Conservation (phyloP, 2,797 vertebrate genomes). For the Bradypodion ventrale region DNA sequence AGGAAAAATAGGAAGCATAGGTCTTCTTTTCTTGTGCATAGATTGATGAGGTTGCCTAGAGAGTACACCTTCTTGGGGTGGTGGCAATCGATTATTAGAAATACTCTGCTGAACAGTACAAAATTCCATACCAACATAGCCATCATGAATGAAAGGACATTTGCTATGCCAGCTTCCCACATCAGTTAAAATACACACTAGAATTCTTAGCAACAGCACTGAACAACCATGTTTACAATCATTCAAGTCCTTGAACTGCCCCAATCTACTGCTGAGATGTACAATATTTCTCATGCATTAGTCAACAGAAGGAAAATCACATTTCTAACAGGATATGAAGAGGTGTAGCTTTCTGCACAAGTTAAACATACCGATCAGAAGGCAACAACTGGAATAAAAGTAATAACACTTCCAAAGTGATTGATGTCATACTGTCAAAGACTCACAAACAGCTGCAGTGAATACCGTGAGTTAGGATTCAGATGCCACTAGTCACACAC, state of each 20-base stretch:
- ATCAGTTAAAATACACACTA: neutral
- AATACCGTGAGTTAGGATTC: neutral
- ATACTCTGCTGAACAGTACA: neutral
- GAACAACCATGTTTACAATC: neutral
- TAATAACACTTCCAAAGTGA: neutral
- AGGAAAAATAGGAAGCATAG: neutral
- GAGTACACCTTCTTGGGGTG: no score
- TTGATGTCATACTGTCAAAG: slow-evolving; percentile 26
- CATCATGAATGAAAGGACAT: neutral
- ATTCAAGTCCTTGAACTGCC: neutral
- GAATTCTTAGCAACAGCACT: neutral
- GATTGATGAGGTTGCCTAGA: neutral
- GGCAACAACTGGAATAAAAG: no score
- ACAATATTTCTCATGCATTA: neutral
- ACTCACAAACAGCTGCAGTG: slow-evolving; percentile 53
- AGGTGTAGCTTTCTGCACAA: neutral
- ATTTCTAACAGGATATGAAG: slow-evolving; percentile 32
- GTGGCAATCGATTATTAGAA: neutral
- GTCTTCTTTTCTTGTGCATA: neutral
- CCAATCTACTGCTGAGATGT: neutral
- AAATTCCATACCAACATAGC: neutral
- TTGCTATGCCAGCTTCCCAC: neutral
- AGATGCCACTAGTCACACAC: slow-evolving; percentile 11
- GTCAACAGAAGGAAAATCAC: neutral
- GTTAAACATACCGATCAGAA: neutral